phyloP scores from a whole-genome alignment of 2,113 vertebrate species.

The Ptilorrhoa leucosticta region DNA sequence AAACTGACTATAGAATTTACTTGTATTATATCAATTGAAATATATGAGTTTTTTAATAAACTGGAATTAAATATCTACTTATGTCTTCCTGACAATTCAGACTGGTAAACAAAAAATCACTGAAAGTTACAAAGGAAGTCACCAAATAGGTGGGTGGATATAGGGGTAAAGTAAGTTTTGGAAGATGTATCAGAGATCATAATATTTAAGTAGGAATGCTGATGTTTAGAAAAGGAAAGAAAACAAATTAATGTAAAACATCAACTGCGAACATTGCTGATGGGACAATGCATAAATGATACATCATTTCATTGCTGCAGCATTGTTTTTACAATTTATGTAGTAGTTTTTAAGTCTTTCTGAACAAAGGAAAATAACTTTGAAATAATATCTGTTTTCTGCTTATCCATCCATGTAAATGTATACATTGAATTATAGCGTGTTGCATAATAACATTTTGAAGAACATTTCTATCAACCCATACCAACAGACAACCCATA shows the following conservation, averaged over 20 bases:
- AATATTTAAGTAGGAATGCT: background rate
- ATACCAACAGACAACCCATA: background rate
- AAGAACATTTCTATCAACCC: background rate
- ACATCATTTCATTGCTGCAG: background rate
- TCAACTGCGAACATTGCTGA: background rate
- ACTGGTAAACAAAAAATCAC: background rate
- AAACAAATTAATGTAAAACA: background rate
- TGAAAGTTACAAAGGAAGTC: background rate
- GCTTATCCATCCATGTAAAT: background rate
- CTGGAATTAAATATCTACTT: background rate
- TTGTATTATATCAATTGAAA: background rate
- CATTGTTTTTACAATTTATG: background rate
- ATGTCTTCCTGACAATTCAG: background rate
- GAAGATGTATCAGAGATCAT: background rate
- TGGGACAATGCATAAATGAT: background rate
- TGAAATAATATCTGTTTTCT: background rate
- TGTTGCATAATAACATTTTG: background rate
- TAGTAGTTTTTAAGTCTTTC: background rate
- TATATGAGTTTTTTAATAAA: background rate
- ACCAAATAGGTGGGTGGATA: background rate
- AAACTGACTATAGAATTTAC: background rate
- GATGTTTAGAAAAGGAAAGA: background rate
- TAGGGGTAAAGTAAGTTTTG: background rate
- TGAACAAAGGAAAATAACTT: background rate
- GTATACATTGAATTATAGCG: background rate